Evolutionary conservation across 2,113 vertebrate genomes (phyloP), one percentile per base, ranked within the genome.

Genomic region (Epinephelus fuscoguttatus): DNA sequence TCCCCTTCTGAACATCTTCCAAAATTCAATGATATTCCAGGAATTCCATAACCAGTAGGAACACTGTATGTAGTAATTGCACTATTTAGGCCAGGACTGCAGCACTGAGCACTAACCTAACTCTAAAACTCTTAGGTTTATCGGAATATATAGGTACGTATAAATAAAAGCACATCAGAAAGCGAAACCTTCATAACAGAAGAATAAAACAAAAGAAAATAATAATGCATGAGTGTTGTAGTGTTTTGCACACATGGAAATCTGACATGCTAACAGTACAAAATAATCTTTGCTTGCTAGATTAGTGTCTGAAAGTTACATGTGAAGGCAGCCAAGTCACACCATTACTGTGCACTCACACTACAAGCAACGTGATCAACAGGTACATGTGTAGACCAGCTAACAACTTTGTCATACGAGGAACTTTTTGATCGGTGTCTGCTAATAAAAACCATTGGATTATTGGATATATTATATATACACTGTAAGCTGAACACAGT

Each of bases 81-180:
- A 79, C 27, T 37, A 23, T 21, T 59, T 49, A 40, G 64, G 55
- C 2, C 56, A 42, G 53, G 61, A 81, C 75, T 72, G 76, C 68
- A 79, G 75, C 18, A 71, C 62, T 30, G 57, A 80, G 53, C 40
- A 57, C 83, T 59, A 75, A 53, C 40, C 13, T 4, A 45, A 49
- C 78, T 75, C 70, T 73, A 85, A 72, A 70, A 53, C 45, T 42
- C 57, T 49, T 59, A 50, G 52, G 45, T 47, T 73, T 60, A 57
- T 42, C 69, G 19, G 56, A 86, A 82, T 23, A 88, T 18, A 49
- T 21, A 52, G 10, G 21, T 18, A 25, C 27, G 45, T 47, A 88
- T 82, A 88, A 86, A 89, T 80, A 81, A 90, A 83, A 85, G 74
- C 73, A 76, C 53, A 74, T 52, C 10, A 25, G 18, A 80, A 57